phyloP scores from a whole-genome alignment of 2,797 vertebrate genomes.

The Ceryle rudis region DNA sequence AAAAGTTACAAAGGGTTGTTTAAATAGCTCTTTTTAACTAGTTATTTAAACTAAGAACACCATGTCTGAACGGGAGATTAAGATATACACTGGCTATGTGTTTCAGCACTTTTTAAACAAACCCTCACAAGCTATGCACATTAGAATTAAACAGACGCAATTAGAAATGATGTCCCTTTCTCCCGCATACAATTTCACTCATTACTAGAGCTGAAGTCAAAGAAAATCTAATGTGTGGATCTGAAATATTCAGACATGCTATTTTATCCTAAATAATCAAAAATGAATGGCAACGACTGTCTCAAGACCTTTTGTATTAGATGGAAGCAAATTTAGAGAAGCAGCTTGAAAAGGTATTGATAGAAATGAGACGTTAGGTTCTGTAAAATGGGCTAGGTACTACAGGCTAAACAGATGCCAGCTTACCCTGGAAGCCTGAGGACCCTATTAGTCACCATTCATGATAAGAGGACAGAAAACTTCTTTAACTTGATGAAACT shows the following conservation, averaged over 20 bases:
- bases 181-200: background rate
- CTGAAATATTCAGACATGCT: background rate
- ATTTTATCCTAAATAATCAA: background rate
- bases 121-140: background rate
- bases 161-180: background rate
- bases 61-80: constrained; percentile 15
- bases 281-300: background rate
- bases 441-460: background rate
- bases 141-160: background rate
- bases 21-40: constrained; percentile 18
- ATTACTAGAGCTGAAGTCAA: background rate
- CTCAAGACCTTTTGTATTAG: background rate
- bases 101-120: constrained; percentile 11
- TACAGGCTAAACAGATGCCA: rapidly evolving
- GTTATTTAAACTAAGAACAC: constrained; percentile 13
- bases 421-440: background rate
- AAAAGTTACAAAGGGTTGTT: background rate
- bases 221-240: background rate
- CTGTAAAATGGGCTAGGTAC: background rate
- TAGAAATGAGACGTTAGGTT: background rate
- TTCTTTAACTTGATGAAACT: background rate
- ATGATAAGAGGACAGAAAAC: background rate
- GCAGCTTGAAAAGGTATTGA: background rate
- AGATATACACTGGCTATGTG: background rate
- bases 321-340: background rate